Base-by-base conservation (phyloP, 2,113 vertebrate species). In the Notechis scutatus region DNA sequence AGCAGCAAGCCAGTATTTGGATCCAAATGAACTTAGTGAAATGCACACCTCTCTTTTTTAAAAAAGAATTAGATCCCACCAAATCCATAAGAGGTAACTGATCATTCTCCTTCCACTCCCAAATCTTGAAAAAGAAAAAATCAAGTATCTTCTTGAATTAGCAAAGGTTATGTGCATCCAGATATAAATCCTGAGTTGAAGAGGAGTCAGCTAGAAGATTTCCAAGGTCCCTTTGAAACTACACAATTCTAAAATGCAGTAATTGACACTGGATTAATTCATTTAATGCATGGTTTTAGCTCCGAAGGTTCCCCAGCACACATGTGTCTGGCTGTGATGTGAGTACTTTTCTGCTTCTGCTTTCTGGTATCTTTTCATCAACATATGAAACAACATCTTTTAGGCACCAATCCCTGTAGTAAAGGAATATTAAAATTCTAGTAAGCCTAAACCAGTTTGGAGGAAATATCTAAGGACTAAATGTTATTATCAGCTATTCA, bases 321-420 rank as follows among this genome's bases (percentile, higher is more conserved):
- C 20, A 61, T 39, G 29, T 18, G 21, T 21, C 39, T 86, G 39
- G n/a, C 24, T 91, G 24, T 59, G 81, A 91, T 39, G 69, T 14
- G 24, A 18, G 1, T 90, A 74, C 64, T 50, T 59, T 90, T 85
- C 47, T 54, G 21, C 24, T 7, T 15, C 42, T 3, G 3, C 21
- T 20, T 9, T 18, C 10, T 26, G 5, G 29, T n/a, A 12, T 55
- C 52, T 86, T 85, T 20, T 39, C 50, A 87, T 45, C 24, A 4
- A 11, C 50, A 0, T 0, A 1, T 39, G 47, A 50, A 50, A 50
- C 29, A 45, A 42, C 1, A 64, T 0, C 1, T 34, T 88, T 61
- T 45, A 45, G 26, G 21, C 26, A 26, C 29, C 54, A 86, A 2
- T 8, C 11, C 1, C 15, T 24, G 20, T 1, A 81, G 15, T 55